phyloP scores from a whole-genome alignment of 1,140 invertebrate species.

The Copidosoma floridanum region DNA sequence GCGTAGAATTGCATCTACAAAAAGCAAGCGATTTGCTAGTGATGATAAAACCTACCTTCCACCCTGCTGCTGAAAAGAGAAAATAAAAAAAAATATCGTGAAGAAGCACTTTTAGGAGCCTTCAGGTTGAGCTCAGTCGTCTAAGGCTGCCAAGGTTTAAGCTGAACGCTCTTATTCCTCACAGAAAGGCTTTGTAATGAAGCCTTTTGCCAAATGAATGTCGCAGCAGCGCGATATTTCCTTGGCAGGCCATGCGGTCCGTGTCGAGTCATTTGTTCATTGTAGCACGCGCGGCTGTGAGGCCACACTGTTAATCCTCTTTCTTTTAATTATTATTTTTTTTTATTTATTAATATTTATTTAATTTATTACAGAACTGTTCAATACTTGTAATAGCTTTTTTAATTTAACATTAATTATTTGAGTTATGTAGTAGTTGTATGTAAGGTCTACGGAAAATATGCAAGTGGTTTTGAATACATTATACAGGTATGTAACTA shows the following conservation, averaged over 20 bases:
- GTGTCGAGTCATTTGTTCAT: conserved; percentile 59
- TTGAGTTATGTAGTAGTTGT: too few species aligned
- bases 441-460: too few species aligned
- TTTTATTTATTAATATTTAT: neutral
- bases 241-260: conserved; percentile 57
- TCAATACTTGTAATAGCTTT: too few species aligned
- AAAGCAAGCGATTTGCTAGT: conserved; percentile 28
- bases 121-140: conserved; percentile 44
- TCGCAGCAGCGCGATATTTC: conserved; percentile 49
- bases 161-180: conserved; percentile 56
- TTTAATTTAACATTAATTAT: too few species aligned
- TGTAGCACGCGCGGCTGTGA: conserved; percentile 56
- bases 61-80: conserved; percentile 36
- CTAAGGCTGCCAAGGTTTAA: conserved; percentile 31
- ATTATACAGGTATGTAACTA: too few species aligned
- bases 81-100: conserved; percentile 14
- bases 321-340: conserved; percentile 19
- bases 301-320: conserved; percentile 34
- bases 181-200: conserved; percentile 55
- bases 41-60: conserved; percentile 45
- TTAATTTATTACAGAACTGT: too few species aligned
- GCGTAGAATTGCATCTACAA: too few species aligned
- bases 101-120: conserved; percentile 54
- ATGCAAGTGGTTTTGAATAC: too few species aligned
- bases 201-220: conserved; percentile 50